Conservation (phyloP, 2,888 invertebrate genomes). For the Acronicta leporina region DNA sequence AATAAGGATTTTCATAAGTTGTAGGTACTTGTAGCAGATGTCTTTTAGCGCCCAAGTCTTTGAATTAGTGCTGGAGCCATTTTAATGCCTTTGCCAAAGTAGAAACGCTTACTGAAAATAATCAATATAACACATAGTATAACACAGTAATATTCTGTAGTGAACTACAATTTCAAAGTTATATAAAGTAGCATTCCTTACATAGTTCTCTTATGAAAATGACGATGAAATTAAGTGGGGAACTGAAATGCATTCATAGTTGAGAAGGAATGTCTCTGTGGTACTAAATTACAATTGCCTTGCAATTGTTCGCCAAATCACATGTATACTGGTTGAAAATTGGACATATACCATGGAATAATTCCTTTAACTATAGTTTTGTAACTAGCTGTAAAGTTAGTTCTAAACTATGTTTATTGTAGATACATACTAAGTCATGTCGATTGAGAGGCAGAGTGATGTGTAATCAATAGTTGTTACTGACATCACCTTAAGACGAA, state of each 20-base stretch:
- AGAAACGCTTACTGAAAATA: neutral
- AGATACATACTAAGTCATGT: too few species aligned
- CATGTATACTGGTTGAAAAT: too few species aligned
- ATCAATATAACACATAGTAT: neutral
- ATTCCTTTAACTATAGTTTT: too few species aligned
- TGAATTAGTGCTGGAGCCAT: neutral
- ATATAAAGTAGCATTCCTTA: constrained; percentile 11
- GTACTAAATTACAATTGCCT: neutral
- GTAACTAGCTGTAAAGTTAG: too few species aligned
- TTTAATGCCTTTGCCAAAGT: neutral
- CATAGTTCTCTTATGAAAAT: constrained; percentile 5
- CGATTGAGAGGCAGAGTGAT: too few species aligned
- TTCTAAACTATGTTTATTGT: too few species aligned
- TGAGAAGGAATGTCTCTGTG: neutral
- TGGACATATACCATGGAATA: too few species aligned
- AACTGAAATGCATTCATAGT: neutral
- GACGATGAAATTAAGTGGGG: neutral
- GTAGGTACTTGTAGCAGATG: neutral
- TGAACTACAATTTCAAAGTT: constrained; percentile 4
- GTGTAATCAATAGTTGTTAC: too few species aligned
- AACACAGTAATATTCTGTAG: neutral
- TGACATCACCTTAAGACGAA: too few species aligned
- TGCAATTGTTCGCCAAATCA: neutral
- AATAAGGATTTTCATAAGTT: neutral
- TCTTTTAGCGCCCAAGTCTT: neutral